Percentiles rank a stretch among this genome's conserved stretches.
phyloP scores from a whole-genome alignment of 2,888 invertebrate genomes.

The Philereme transversata region DNA sequence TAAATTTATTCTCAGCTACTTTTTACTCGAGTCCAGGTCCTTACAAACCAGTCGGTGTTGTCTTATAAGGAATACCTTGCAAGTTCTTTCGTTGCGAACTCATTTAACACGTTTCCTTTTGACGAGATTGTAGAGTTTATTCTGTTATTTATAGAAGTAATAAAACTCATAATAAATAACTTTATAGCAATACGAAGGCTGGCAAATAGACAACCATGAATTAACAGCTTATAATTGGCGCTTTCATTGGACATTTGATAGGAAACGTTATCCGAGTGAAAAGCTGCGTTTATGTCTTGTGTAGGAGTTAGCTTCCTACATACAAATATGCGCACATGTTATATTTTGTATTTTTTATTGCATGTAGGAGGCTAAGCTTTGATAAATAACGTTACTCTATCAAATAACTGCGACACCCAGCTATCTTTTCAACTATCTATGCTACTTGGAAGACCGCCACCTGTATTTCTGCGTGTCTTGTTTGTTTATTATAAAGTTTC shows the following conservation, averaged over 20 bases:
- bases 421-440: no score
- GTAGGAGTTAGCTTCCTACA: conserved; percentile 22
- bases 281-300: conserved; percentile 29
- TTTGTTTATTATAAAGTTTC: no score
- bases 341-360: neutral
- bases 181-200: conserved; percentile 15
- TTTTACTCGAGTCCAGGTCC: conserved; percentile 17
- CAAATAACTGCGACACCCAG: no score
- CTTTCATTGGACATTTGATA: conserved; percentile 38
- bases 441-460: no score
- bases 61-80: conserved; percentile 11
- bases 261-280: conserved; percentile 35
- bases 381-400: no score
- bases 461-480: no score
- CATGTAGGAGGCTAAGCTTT: no score
- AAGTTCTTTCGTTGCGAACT: conserved; percentile 19
- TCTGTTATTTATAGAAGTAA: conserved; percentile 23
- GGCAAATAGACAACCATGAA: conserved; percentile 33
- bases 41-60: conserved; percentile 22
- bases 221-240: conserved; percentile 38
- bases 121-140: conserved; percentile 18
- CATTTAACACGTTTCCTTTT: conserved; percentile 19
- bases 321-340: neutral
- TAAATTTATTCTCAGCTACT: conserved; percentile 21
- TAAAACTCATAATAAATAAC: conserved; percentile 21